Base-by-base conservation (phyloP, 2,113 vertebrate species). In the Oncorhynchus kisutch region DNA sequence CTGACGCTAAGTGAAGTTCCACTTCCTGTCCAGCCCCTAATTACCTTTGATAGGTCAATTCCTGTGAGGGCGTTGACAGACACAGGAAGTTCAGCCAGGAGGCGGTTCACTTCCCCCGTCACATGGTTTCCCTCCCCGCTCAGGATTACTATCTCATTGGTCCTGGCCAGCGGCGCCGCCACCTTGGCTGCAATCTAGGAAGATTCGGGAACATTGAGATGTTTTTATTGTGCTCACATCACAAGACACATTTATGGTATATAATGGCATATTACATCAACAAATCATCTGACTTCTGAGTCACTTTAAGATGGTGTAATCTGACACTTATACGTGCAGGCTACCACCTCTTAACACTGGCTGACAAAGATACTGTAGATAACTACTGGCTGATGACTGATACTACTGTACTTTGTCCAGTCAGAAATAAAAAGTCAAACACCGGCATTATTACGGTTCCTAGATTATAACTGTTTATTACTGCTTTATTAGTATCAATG, bases 61-160 rank as follows among this genome's bases (percentile, higher is more conserved):
- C 97, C 97, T 0, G 97, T 97, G 75, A 99, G 95, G 34, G 97
- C 96, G 0, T 96, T 96, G 77, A 99, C 93, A 0, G 95, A 95
- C 27, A 93, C 93, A 0, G 97, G 97, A 75, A 99, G 88, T 84
- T 99, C 97, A 0, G 97, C 96, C 83, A 98, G 82, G 22, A 99
- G 92, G 1, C 94, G 95, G 86, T 90, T 97, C 45, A 98, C 83
- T 80, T 98, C 95, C 0, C 94, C 88, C 0, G 92, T 95, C 27
- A 95, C 81, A 1, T 83, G 94, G 86, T n/a, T 90, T 67, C 88
- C 90, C 20, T 98, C 96, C 13, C 97, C 96, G 0, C 94, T 94
- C 65, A 99, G 95, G 81, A 99, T 95, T 48, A 99, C 91, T 0
- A 98, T 97, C 91, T 99, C 97, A 3, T 93, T 95, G 22, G 97